A percentile compares a stretch with the other conserved stretches of the same genome.
phyloP scores from a whole-genome alignment of 2,113 vertebrate species.

The Synchiropus splendidus region DNA sequence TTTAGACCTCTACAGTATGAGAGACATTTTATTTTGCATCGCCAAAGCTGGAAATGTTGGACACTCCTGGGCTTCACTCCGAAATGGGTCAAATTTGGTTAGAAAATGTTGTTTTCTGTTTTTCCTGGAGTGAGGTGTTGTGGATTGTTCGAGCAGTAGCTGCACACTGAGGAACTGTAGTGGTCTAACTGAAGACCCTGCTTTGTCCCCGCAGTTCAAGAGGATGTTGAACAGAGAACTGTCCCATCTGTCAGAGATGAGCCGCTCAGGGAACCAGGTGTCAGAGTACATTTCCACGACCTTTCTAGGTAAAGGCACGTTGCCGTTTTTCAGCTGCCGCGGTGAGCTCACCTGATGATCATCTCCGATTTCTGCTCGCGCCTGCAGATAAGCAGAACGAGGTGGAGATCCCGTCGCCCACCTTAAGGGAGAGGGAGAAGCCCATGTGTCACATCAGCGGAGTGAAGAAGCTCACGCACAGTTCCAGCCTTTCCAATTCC shows the following conservation, averaged over 20 bases:
- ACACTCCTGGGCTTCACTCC: too few species aligned
- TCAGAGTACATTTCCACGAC: constrained; percentile 93
- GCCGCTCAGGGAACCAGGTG: constrained; percentile 91
- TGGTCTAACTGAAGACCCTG: background rate
- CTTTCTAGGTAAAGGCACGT: constrained; percentile 75
- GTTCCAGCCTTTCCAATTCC: constrained; percentile 72
- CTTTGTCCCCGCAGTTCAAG: constrained; percentile 68
- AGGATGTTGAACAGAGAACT: constrained; percentile 92
- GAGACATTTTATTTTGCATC: too few species aligned
- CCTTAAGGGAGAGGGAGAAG: constrained; percentile 75
- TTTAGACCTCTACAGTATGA: too few species aligned
- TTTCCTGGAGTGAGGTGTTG: too few species aligned
- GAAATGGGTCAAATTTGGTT: too few species aligned
- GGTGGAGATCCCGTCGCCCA: constrained; percentile 83
- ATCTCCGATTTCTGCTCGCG: constrained; percentile 1
- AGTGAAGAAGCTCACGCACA: constrained; percentile 78
- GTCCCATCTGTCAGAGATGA: constrained; percentile 90
- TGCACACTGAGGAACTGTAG: constrained; percentile 1
- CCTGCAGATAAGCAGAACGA: constrained; percentile 85
- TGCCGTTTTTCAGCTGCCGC: background rate
- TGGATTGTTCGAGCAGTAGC: too few species aligned
- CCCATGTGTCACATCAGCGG: constrained; percentile 89
- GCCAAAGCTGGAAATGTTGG: too few species aligned
- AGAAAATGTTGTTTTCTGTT: too few species aligned
- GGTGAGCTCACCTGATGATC: constrained; percentile 1